Conservation (phyloP, 2,888 invertebrate species). For the Steromphala cineraria region DNA sequence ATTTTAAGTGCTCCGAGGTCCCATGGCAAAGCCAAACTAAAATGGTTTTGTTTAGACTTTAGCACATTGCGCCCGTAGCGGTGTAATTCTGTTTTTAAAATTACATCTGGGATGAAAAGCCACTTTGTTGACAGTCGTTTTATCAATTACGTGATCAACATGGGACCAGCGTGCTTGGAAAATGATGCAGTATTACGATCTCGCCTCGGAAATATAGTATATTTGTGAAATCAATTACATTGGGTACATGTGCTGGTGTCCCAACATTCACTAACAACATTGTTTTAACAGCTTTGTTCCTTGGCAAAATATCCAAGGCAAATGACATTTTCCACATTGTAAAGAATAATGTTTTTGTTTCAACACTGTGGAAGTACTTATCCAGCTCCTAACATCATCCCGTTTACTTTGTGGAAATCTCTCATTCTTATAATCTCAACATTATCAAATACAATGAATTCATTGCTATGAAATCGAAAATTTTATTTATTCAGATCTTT, state of each 20-base stretch:
- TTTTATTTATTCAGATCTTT: too few species aligned
- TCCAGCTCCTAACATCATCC: too few species aligned
- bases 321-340: too few species aligned
- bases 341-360: too few species aligned
- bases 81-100: constrained; percentile 18
- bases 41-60: constrained; percentile 20
- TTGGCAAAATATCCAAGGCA: too few species aligned
- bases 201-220: background rate
- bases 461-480: too few species aligned
- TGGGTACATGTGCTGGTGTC: constrained; percentile 4
- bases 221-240: constrained; percentile 18
- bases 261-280: background rate
- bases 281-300: too few species aligned
- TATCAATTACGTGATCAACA: constrained; percentile 16
- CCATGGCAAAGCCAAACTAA: constrained; percentile 6
- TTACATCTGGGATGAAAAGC: constrained; percentile 16
- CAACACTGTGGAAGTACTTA: too few species aligned
- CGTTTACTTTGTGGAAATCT: too few species aligned
- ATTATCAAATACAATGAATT: too few species aligned
- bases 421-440: too few species aligned
- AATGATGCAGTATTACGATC: background rate
- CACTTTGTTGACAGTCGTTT: constrained; percentile 21
- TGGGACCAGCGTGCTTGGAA: background rate
- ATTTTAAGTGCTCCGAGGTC: constrained; percentile 14
- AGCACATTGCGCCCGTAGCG: constrained; percentile 3